phyloP scores from a whole-genome alignment of 2,888 invertebrate species.

The Cephalotes varians region DNA sequence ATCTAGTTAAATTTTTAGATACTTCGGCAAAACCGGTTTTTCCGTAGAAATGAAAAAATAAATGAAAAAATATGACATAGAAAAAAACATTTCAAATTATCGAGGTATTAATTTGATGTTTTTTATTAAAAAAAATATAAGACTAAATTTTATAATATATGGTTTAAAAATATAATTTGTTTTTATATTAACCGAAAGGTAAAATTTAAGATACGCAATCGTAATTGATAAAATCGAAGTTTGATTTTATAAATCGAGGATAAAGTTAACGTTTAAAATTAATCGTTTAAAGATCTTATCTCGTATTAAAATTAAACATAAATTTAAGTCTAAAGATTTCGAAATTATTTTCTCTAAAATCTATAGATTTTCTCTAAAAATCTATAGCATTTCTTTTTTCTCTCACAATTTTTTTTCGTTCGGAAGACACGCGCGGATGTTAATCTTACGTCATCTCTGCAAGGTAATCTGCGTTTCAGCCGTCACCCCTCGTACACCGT shows the following conservation, averaged over 20 bases:
- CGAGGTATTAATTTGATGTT: neutral
- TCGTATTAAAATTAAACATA: too few relatives aligned
- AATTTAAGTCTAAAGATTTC: too few relatives aligned
- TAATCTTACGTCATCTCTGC: conserved; percentile 25
- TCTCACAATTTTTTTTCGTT: neutral
- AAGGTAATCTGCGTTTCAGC: conserved; percentile 36
- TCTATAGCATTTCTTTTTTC: neutral
- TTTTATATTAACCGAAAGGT: neutral
- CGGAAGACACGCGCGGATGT: neutral
- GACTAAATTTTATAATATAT: neutral
- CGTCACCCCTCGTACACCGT: conserved; percentile 11
- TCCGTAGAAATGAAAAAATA: neutral
- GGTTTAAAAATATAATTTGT: neutral
- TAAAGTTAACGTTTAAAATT: neutral
- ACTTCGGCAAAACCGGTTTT: too few relatives aligned
- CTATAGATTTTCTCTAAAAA: neutral
- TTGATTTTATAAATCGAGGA: neutral
- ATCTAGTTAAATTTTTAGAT: too few relatives aligned
- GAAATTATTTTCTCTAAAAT: too few relatives aligned
- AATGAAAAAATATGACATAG: neutral
- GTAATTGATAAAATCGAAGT: neutral
- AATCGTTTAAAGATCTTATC: neutral
- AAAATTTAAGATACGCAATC: neutral
- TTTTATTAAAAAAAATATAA: neutral
- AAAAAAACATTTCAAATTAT: conserved; percentile 11